These are phyloP conservation scores for Chrosomus eos DNA, from an alignment of 2,797 vertebrate species.

Conservation along the genomic window DNA sequence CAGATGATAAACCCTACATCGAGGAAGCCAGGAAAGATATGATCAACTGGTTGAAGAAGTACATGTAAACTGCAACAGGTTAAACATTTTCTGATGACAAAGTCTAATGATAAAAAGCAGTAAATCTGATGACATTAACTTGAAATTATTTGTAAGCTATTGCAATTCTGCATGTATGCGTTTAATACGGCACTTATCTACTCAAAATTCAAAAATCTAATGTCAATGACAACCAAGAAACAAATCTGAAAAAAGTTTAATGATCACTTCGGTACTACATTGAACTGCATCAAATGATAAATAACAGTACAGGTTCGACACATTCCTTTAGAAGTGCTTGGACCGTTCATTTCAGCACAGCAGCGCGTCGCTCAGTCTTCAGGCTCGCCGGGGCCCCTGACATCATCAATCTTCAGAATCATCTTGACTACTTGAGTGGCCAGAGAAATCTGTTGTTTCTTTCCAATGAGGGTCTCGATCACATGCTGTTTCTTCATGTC, in stretches of 20 bases:
- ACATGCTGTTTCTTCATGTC: constrained; percentile 99
- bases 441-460: constrained; percentile 96
- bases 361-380: constrained; percentile 80
- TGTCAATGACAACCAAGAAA: neutral
- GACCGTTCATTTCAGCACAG: constrained; percentile 43
- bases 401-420: constrained; percentile 98
- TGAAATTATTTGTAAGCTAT: neutral
- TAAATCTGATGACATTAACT: neutral
- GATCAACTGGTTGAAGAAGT: constrained; percentile 88
- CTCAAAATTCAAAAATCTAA: neutral
- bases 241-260: constrained; percentile 78
- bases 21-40: constrained; percentile 86
- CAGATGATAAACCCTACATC: constrained; percentile 81
- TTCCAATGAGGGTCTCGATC: constrained; percentile 96
- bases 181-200: neutral
- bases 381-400: constrained; percentile 90
- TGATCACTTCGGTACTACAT: constrained; percentile 73
- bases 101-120: neutral
- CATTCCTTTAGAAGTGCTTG: constrained; percentile 66
- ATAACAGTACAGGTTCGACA: constrained; percentile 74
- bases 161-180: neutral
- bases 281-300: constrained; percentile 82
- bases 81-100: neutral
- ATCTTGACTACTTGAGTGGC: constrained; percentile 97
- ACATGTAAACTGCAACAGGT: constrained; percentile 71